phyloP scores from a whole-genome alignment of 2,888 invertebrate species.

The Eristalinus sepulchralis region DNA sequence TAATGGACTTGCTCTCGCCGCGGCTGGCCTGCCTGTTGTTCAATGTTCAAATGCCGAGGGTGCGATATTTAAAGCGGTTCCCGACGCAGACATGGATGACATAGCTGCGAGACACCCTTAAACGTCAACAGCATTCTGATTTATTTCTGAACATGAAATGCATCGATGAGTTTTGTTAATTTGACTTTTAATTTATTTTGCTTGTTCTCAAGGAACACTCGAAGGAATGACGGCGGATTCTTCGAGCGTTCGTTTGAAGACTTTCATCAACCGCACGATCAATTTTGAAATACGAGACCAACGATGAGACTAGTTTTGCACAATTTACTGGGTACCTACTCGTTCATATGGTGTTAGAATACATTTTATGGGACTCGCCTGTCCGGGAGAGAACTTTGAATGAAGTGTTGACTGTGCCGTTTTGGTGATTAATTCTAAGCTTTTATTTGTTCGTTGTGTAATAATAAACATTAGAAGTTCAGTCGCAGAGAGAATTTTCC shows the following conservation, averaged over 20 bases:
- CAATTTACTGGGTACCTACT: neutral
- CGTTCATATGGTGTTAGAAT: neutral
- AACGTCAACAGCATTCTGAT: slow-evolving; percentile 80
- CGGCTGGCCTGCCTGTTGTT: neutral
- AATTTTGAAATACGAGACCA: slow-evolving; percentile 28
- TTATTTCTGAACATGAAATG: slow-evolving; percentile 80
- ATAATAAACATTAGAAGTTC: too few relatives aligned
- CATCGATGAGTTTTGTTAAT: slow-evolving; percentile 80
- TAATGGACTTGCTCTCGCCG: slow-evolving; percentile 49
- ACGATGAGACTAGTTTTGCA: neutral
- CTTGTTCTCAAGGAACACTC: slow-evolving; percentile 15
- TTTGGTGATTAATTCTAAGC: too few relatives aligned
- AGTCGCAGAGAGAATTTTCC: too few relatives aligned
- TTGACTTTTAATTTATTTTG: slow-evolving; percentile 76
- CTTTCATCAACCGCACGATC: slow-evolving; percentile 46
- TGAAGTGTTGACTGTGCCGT: neutral
- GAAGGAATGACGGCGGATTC: neutral
- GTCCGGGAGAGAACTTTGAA: neutral
- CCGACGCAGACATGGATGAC: slow-evolving; percentile 47
- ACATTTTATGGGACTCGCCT: neutral
- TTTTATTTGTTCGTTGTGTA: too few relatives aligned
- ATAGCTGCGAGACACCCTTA: slow-evolving; percentile 71
- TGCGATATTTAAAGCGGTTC: slow-evolving; percentile 61
- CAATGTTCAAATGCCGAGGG: slow-evolving; percentile 13
- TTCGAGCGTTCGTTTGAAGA: slow-evolving; percentile 15